These are phyloP conservation scores for Diabrotica balteata DNA, from an alignment of 2,888 invertebrate species.

Conservation along the genomic window DNA sequence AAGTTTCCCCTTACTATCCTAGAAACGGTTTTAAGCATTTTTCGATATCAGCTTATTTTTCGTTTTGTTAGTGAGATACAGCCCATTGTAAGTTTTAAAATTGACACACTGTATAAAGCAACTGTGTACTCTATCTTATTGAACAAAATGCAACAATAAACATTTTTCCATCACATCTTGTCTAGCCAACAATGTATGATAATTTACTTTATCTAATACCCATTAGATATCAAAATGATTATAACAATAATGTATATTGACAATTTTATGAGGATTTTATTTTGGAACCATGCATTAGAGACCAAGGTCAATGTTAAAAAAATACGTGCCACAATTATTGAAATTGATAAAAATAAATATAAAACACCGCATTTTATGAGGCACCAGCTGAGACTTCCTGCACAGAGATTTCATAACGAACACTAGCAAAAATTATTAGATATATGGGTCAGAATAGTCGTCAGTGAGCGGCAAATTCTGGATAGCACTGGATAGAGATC, in stretches of 20 bases:
- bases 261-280: slow-evolving; percentile 12
- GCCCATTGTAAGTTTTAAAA: too few relatives aligned
- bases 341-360: too few relatives aligned
- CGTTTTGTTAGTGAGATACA: too few relatives aligned
- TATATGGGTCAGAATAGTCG: too few relatives aligned
- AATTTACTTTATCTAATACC: background rate
- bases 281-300: slow-evolving; percentile 6
- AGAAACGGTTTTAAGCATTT: too few relatives aligned
- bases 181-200: background rate
- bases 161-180: background rate
- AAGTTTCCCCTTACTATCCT: too few relatives aligned
- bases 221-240: background rate
- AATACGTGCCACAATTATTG: background rate
- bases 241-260: slow-evolving; percentile 2
- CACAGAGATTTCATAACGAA: background rate
- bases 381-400: background rate
- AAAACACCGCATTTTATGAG: background rate
- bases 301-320: slow-evolving; percentile 10
- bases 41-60: too few relatives aligned
- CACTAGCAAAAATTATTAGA: background rate
- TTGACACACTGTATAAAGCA: background rate
- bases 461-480: too few relatives aligned
- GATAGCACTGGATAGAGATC: too few relatives aligned
- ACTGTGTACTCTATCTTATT: background rate
- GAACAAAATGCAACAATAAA: background rate